Percentiles rank a stretch among this genome's conserved stretches.
phyloP scores from a whole-genome alignment of 2,113 vertebrate genomes.

The Salvelinus alpinus region DNA sequence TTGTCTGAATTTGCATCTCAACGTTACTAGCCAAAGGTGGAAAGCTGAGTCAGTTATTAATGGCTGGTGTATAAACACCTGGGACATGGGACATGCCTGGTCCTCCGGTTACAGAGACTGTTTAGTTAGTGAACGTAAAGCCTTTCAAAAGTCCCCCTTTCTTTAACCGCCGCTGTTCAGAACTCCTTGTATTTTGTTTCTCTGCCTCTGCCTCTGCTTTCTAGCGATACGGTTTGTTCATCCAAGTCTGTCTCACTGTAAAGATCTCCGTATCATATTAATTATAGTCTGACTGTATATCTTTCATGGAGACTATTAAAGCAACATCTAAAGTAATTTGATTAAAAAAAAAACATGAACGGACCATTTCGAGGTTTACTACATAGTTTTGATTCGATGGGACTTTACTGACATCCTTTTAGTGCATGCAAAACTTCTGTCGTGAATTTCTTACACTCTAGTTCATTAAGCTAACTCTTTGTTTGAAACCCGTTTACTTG shows the following conservation, averaged over 20 bases:
- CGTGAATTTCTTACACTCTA: no score
- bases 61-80: conserved; percentile 29
- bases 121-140: background rate
- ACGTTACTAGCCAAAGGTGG: conserved; percentile 24
- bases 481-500: no score
- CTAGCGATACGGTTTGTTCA: no score
- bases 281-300: no score
- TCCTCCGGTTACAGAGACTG: conserved; percentile 26
- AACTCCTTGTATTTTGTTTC: background rate
- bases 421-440: no score
- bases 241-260: no score
- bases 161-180: background rate
- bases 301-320: background rate
- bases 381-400: background rate
- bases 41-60: conserved; percentile 16
- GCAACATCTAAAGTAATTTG: no score
- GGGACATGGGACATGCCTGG: conserved; percentile 11
- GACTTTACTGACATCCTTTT: background rate
- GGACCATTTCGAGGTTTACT: background rate
- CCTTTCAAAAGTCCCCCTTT: no score
- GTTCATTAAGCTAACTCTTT: no score
- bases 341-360: background rate
- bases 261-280: no score
- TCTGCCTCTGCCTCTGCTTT: no score
- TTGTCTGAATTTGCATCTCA: conserved; percentile 41